A percentile compares a stretch with the other conserved stretches of the same genome.
phyloP scores from a whole-genome alignment of 2,113 vertebrate species.

The Phyllostomus discolor region DNA sequence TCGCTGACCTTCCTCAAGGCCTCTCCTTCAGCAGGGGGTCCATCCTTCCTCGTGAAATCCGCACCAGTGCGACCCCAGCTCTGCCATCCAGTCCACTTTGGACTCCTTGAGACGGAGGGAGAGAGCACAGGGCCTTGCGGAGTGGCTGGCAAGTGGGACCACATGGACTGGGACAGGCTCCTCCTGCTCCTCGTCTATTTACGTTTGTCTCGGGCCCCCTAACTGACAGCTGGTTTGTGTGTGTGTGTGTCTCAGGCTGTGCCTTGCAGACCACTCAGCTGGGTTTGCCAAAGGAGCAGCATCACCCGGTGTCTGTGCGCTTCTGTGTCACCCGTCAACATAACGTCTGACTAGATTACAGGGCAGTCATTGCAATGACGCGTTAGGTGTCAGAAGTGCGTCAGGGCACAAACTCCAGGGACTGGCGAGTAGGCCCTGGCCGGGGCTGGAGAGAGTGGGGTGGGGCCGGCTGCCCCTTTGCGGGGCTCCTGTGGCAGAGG shows the following conservation, averaged over 20 bases:
- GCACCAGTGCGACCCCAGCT: rapidly evolving
- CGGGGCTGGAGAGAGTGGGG: neutral
- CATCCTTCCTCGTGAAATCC: neutral
- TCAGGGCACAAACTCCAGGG: neutral
- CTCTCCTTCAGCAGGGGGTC: too few relatives aligned
- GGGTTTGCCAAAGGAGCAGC: neutral
- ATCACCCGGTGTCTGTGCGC: neutral
- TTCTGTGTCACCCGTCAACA: constrained; percentile 8
- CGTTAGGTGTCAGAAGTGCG: constrained; percentile 15
- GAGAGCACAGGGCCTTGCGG: neutral
- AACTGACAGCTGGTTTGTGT: neutral
- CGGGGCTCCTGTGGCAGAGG: neutral
- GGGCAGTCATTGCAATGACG: constrained; percentile 34
- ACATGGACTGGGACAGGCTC: neutral
- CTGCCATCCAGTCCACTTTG: neutral
- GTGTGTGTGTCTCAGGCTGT: neutral
- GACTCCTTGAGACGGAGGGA: neutral
- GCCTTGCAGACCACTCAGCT: neutral
- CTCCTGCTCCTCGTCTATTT: neutral
- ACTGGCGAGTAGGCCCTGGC: neutral
- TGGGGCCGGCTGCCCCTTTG: neutral
- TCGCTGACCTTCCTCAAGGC: neutral
- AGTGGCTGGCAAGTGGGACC: neutral
- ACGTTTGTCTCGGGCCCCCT: neutral
- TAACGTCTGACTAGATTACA: constrained; percentile 41